Evolutionary conservation across 1,140 invertebrate genomes (phyloP).

Genomic region (Chionoecetes opilio): DNA sequence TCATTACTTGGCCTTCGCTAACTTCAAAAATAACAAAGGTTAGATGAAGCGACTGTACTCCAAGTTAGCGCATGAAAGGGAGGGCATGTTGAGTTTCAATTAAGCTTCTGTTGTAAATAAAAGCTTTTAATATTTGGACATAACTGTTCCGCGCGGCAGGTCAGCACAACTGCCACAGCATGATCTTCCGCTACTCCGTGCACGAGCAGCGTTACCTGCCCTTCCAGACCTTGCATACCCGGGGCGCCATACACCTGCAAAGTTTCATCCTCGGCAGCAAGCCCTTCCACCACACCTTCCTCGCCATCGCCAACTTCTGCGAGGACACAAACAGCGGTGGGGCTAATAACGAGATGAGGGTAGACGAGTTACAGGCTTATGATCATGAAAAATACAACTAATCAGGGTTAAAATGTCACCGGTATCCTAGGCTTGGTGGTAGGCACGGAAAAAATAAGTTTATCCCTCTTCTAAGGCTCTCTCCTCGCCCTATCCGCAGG

Average conservation of each 20-base stretch:
- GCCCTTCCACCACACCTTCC: neutral
- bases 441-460: too few species aligned
- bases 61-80: neutral
- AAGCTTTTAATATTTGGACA: neutral
- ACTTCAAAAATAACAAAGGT: constrained; percentile 53
- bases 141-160: constrained; percentile 4
- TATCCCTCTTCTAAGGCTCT: too few species aligned
- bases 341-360: neutral
- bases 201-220: constrained; percentile 1
- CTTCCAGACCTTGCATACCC: constrained; percentile 31
- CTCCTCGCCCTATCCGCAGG: constrained; percentile 27
- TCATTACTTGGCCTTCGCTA: constrained; percentile 39
- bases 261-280: constrained; percentile 16
- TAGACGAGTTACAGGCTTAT: neutral
- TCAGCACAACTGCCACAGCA: constrained; percentile 57
- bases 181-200: constrained; percentile 37
- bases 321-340: constrained; percentile 24
- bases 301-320: constrained; percentile 58
- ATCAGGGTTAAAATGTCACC: neutral
- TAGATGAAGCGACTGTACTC: neutral
- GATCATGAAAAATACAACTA: too few species aligned
- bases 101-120: too few species aligned
- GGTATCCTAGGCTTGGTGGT: too few species aligned
- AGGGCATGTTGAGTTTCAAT: neutral
- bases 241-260: constrained; percentile 39